Evolutionary conservation across 2,797 vertebrate species (phyloP).

Genomic region (Novumbra hubbsi): DNA sequence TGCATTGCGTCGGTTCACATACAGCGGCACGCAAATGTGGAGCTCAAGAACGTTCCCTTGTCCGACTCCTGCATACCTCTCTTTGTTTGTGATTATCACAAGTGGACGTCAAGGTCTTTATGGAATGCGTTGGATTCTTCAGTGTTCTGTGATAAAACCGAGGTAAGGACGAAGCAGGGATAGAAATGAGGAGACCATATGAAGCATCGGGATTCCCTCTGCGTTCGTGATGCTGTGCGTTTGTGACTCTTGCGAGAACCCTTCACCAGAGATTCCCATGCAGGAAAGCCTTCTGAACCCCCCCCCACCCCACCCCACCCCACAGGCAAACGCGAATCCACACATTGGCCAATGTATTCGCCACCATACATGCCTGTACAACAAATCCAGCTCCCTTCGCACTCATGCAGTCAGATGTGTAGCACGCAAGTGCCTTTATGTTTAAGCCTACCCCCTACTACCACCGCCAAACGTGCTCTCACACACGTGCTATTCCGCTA

Average conservation of each 20-base stretch:
- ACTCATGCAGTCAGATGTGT: not conserved
- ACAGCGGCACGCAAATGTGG: not conserved
- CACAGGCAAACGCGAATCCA: not conserved
- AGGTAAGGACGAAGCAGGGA: no score
- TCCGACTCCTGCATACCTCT: not conserved
- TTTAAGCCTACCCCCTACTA: not conserved
- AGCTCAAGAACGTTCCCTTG: not conserved
- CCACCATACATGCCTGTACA: not conserved
- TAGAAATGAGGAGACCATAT: no score
- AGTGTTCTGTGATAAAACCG: no score
- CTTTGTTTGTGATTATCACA: not conserved
- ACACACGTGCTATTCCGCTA: not conserved
- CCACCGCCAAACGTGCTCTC: not conserved
- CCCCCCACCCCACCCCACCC: not conserved
- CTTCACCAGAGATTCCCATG: no score
- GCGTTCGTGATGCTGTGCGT: no score
- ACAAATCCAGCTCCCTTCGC: not conserved
- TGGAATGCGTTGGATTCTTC: not conserved
- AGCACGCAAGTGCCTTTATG: not conserved
- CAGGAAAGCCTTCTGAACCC: not conserved
- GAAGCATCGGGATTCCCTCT: no score
- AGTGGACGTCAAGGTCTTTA: not conserved
- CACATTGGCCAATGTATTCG: not conserved
- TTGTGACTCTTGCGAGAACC: no score
- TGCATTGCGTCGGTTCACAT: constrained; percentile 3